phyloP scores from a whole-genome alignment of 2,888 invertebrate genomes.

The Himalopsyche tibetana region DNA sequence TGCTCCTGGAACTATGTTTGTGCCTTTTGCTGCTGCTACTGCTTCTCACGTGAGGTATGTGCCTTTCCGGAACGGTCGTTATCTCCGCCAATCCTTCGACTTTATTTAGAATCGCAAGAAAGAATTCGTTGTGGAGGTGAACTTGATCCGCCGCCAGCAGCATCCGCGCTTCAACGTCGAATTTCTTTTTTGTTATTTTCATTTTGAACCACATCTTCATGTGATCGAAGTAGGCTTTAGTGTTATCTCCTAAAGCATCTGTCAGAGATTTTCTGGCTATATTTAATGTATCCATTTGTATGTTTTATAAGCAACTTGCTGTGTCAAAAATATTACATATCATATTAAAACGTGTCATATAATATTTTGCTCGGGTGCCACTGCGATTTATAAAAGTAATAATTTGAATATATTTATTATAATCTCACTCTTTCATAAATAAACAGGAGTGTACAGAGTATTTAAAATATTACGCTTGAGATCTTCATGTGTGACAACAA shows the following conservation, averaged over 20 bases:
- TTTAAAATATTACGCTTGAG: no score
- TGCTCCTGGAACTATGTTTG: constrained; percentile 74
- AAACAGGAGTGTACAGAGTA: no score
- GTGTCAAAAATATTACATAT: no score
- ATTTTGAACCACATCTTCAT: constrained; percentile 87
- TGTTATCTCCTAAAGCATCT: constrained; percentile 82
- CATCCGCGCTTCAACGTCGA: constrained; percentile 87
- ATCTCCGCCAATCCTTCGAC: constrained; percentile 72
- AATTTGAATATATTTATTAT: no score
- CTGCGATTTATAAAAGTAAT: no score
- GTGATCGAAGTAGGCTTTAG: constrained; percentile 82
- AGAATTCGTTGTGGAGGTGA: constrained; percentile 89
- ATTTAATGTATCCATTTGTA: constrained; percentile 73
- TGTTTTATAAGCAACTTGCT: no score
- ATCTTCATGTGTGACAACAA: no score
- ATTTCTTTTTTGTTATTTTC: constrained; percentile 88
- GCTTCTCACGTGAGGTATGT: constrained; percentile 65
- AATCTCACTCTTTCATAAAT: no score
- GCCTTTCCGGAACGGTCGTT: constrained; percentile 59
- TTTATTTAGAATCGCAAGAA: constrained; percentile 87
- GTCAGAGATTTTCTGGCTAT: constrained; percentile 79
- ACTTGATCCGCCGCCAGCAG: constrained; percentile 85
- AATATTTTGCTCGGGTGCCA: no score
- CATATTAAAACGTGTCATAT: no score
- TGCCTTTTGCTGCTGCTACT: constrained; percentile 71